These are phyloP conservation scores for Eudemis profundana DNA, from an alignment of 2,888 invertebrate species.

Conservation along the genomic window DNA sequence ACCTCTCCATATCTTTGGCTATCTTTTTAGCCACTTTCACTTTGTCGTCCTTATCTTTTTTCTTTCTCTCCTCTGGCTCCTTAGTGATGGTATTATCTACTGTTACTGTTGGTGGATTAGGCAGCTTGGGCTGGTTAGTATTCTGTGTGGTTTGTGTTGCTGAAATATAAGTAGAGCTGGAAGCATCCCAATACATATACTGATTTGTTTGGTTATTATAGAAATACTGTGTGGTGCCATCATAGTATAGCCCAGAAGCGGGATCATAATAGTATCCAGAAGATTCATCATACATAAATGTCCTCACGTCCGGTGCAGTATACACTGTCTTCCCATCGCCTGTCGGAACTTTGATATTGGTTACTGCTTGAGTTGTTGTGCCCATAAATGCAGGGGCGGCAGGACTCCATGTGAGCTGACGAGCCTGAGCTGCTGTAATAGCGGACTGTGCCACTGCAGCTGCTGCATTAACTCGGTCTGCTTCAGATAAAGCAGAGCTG, in stretches of 20 bases:
- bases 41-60: conserved; percentile 94
- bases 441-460: conserved; percentile 96
- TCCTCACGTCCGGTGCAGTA: conserved; percentile 93
- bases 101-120: conserved; percentile 63
- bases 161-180: conserved; percentile 86
- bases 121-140: conserved; percentile 68
- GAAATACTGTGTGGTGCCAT: conserved; percentile 97
- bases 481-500: conserved; percentile 87
- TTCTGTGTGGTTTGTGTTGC: conserved; percentile 75
- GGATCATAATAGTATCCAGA: conserved; percentile 99
- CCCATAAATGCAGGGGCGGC: conserved; percentile 81
- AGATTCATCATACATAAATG: conserved; percentile 96
- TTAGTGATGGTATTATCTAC: conserved; percentile 67
- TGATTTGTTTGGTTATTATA: conserved; percentile 96
- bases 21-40: conserved; percentile 99
- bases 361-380: conserved; percentile 69
- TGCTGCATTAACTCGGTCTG: conserved; percentile 92
- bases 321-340: conserved; percentile 89
- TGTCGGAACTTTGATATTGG: conserved; percentile 79
- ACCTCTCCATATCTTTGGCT: conserved; percentile 93
- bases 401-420: conserved; percentile 79
- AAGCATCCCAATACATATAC: conserved; percentile 97
- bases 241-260: conserved; percentile 97
- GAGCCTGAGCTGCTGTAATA: conserved; percentile 85
- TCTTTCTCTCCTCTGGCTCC: conserved; percentile 86